Evolutionary conservation across 2,113 vertebrate species (phyloP).

Genomic region (Gobiocypris rarus): DNA sequence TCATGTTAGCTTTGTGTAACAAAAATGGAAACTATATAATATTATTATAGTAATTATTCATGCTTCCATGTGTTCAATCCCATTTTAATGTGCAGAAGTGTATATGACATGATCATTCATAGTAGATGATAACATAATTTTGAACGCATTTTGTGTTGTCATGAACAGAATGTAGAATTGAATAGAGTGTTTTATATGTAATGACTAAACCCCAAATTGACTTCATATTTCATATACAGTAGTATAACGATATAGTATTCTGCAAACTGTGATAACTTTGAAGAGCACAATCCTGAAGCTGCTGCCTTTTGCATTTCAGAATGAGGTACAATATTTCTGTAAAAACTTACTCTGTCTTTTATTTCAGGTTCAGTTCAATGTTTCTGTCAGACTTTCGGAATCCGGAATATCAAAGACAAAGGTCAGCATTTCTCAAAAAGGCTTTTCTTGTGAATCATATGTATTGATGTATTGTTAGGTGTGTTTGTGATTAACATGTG

Average conservation of each 20-base stretch:
- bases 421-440: slow-evolving; percentile 8
- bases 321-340: not conserved
- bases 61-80: not conserved
- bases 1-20: not conserved
- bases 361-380: slow-evolving; percentile 23
- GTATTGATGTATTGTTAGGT: not conserved
- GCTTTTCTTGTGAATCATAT: not conserved
- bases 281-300: not conserved
- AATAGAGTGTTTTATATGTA: not conserved
- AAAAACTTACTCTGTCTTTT: not conserved
- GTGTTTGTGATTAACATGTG: not conserved
- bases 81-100: not conserved
- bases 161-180: not conserved
- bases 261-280: not conserved
- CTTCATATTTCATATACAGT: not conserved
- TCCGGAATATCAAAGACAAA: slow-evolving; percentile 10
- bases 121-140: not conserved
- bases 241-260: not conserved
- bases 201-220: not conserved
- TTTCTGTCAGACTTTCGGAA: slow-evolving; percentile 22
- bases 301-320: not conserved
- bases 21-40: not conserved
- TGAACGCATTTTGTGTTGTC: not conserved
- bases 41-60: not conserved
- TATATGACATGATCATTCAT: not conserved